Percentiles rank a stretch among this genome's conserved stretches.
These are phyloP conservation scores for Agapetus fuscipes DNA, from an alignment of 2,888 invertebrate genomes.

Conservation along the genomic window DNA sequence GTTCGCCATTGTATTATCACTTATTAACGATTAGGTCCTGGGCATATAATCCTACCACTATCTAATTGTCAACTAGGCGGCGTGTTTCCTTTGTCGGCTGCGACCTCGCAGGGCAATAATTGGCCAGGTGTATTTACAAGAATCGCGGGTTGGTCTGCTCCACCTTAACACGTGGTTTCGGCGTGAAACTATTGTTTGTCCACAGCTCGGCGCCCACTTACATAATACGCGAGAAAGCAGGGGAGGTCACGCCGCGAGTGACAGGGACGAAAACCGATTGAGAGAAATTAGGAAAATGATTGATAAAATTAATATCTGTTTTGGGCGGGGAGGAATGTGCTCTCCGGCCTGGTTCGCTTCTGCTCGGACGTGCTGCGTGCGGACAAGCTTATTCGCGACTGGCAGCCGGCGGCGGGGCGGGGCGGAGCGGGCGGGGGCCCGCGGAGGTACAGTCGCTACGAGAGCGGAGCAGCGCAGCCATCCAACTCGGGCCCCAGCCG, in stretches of 20 bases:
- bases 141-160: too few species aligned
- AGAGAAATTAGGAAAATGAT: conserved; percentile 15
- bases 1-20: conserved; percentile 36
- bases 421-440: conserved; percentile 29
- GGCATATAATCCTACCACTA: too few species aligned
- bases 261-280: conserved; percentile 23
- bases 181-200: conserved; percentile 21
- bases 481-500: conserved; percentile 1
- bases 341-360: conserved; percentile 3
- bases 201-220: conserved; percentile 37
- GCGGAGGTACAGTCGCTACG: conserved; percentile 20
- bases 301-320: conserved; percentile 18
- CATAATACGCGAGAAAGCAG: conserved; percentile 30
- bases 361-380: conserved; percentile 3
- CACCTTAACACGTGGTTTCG: conserved; percentile 31
- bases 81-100: too few species aligned
- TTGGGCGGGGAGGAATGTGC: conserved; percentile 21
- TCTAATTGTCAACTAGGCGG: too few species aligned
- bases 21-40: too few species aligned
- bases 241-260: conserved; percentile 22
- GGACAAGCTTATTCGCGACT: conserved; percentile 5
- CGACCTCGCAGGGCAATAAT: too few species aligned
- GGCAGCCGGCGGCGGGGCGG: conserved; percentile 28
- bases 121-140: too few species aligned
- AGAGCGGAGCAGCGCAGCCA: conserved; percentile 12